Evolutionary conservation across 2,113 vertebrate genomes (phyloP).

Genomic region (Archilochus colubris): DNA sequence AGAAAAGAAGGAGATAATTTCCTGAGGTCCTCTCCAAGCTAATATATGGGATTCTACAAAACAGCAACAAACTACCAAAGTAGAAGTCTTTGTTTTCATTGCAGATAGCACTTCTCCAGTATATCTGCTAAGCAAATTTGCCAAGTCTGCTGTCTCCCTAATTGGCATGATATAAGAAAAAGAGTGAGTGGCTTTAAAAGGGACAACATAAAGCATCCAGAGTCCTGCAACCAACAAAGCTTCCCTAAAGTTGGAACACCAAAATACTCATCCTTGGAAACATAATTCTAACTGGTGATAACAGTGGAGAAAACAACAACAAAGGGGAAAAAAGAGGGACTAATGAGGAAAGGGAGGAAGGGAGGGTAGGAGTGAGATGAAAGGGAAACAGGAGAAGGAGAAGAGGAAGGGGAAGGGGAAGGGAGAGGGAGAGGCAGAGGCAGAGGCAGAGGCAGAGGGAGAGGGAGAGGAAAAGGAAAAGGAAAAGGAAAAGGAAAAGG

Average conservation of each 20-base stretch:
- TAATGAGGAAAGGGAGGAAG: no score
- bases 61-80: not conserved
- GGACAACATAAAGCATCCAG: not conserved
- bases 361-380: no score
- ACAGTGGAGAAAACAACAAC: no score
- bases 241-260: not conserved
- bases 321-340: no score
- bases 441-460: not conserved
- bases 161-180: not conserved
- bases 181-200: not conserved
- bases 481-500: not conserved
- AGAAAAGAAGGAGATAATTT: not conserved
- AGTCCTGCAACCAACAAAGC: not conserved
- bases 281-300: not conserved
- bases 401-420: no score
- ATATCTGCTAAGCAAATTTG: not conserved
- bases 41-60: not conserved
- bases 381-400: no score
- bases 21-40: not conserved
- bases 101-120: constrained; percentile 4
- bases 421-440: no score
- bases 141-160: not conserved
- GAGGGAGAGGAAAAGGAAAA: no score
- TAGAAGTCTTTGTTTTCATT: not conserved
- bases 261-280: not conserved